Evolutionary conservation across 1,140 invertebrate genomes (phyloP), one percentile per base, ranked within the genome.

Genomic region (Drosophila obscura): DNA sequence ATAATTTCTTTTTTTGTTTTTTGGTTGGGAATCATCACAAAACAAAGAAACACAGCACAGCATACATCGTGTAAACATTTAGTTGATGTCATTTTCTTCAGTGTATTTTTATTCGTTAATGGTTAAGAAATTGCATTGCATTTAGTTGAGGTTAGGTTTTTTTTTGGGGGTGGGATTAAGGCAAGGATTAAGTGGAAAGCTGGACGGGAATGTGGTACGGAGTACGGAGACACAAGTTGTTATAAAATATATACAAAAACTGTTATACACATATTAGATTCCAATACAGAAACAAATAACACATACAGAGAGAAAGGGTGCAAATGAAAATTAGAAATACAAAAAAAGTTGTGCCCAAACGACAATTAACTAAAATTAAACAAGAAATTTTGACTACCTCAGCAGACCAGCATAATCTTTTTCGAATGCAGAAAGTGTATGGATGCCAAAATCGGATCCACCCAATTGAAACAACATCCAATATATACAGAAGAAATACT

Each of bases 71-170:
- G 45, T 49, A 15, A 49, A 41, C 11, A 24, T 28, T 15, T 16
- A 45, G 15, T 57, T 57, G 6, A 24, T n/a, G n/a, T 67, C 8
- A 13, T 24, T n/a, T 22, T 8, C n/a, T n/a, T 48, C 0, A 39
- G 1, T 39, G 35, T 39, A 4, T 39, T 5, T 39, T 39, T 39
- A 11, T 13, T 16, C 45, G 24, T 69, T 49, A 56, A 58, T 68
- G 15, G 41, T 68, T 53, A 43, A 48, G 61, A 74, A 75, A 75
- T 75, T 74, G 72, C 61, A 74, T 75, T 75, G 72, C 44, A 75
- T 65, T 73, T 58, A 43, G 43, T 41, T 24, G 15, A 8, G 28
- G 6, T 35, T 28, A 44, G 43, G 43, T 39, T 28, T 2, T 19
- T 56, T 41, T 53, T 35, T 5, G 8, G 15, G 35, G 3, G 4